Evolutionary conservation across 2,888 invertebrate species (phyloP), one percentile per base, ranked within the genome.

Genomic region (Callyntrura guangdongensis): DNA sequence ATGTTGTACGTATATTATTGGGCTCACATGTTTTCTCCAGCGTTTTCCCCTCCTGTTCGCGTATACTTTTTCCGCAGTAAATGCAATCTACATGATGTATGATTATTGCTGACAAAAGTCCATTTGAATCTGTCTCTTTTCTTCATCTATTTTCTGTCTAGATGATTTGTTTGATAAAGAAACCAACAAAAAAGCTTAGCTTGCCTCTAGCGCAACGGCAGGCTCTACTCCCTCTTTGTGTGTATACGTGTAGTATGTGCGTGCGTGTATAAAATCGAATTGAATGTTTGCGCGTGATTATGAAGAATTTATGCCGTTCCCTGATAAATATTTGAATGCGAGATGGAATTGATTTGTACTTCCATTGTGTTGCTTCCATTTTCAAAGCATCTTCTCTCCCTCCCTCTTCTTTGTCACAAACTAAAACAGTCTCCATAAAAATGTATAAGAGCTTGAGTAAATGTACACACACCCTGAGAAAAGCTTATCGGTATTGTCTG

Each of bases 311-410:
- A 6, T 84, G 84, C 69, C 53, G 64, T 1, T 12, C 14, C n/a
- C 72, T 85, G 85, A 85, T 85, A 72, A 84, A 64, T 69, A 17
- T 22, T 17, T 67, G 53, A 17, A 53, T 25, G 69, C 69, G 64
- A 69, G 36, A 69, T 84, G 84, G 69, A 84, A 84, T 72, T 85
- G 85, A 85, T 85, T 85, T 85, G 85, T 85, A 69, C 83, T 83
- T n/a, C n/a, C n/a, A 69, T 69, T 69, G 47, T 47, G 47, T 74
- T n/a, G n/a, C n/a, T n/a, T n/a, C n/a, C n/a, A n/a, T n/a, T n/a
- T n/a, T n/a, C n/a, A n/a, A n/a, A n/a, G n/a, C n/a, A n/a, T n/a
- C 36, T 79, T 79, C 47, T 47, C 47, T 11, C 11, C 47, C 67
- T 47, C 47, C 17, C 59, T 27, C 27, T 49, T n/a, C 59, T n/a